Evolutionary conservation across 37 sponge, comb jelly and placozoan genomes (phyloP), one percentile per base, ranked within the genome.

Genomic region (Cliona cf. orientalis): DNA sequence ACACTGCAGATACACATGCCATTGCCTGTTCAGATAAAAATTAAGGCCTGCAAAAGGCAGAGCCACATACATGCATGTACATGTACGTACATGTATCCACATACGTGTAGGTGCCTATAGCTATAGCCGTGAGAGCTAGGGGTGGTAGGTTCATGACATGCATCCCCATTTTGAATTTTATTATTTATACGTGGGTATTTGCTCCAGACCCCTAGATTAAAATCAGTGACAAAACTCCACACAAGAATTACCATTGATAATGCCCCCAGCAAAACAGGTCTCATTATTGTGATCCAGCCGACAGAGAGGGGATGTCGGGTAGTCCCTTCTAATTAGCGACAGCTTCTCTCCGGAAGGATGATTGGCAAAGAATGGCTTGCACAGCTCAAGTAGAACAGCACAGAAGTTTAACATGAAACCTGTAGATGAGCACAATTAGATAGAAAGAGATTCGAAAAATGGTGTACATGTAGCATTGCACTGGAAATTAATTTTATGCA

Each of bases 321-420:
- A 95, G 39, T 40, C 66, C 0, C 77, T 71, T 32, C 46, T 42
- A 23, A 95, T 89, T 42, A 81, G 83, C 19, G 60, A 53, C 63
- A 95, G 81, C 72, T 91, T 91, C 3, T 75, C 65, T 35, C 56
- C 87, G 46, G 89, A 75, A 14, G 84, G 32, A 33, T 58, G 55
- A 39, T 58, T 79, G 55, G 68, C 58, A 69, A 91, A 91, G 74
- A 95, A 85, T 17, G 92, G 92, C 56, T 91, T 79, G 53, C 92
- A 91, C 80, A 95, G 42, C 19, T 75, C 46, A 71, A 95, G 75
- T 42, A 95, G 53, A n/a, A 95, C 89, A 14, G 86, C 68, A 69
- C 92, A 91, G 80, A 95, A 75, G 69, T 95, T 95, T 29, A 95
- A 59, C 74, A 93, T 81, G 69, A 81, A 89, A 0, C 93, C 93